Percentiles rank a stretch among this genome's conserved stretches.
These are phyloP conservation scores for Drosophila mettleri DNA, from an alignment of 2,888 invertebrate genomes.

Conservation along the genomic window DNA sequence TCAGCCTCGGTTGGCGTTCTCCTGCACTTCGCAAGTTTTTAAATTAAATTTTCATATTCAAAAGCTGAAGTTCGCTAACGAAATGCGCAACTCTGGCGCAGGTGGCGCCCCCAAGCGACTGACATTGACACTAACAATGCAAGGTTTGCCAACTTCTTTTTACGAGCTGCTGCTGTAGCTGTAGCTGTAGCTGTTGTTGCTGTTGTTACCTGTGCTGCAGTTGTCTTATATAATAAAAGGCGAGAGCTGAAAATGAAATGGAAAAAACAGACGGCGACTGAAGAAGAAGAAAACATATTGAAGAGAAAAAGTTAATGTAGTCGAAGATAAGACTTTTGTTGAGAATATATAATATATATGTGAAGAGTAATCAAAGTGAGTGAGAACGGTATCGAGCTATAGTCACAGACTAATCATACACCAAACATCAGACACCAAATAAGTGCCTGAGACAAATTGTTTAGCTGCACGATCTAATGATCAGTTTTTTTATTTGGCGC, in stretches of 20 bases:
- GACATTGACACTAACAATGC: slow-evolving; percentile 67
- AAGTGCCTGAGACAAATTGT: too few relatives aligned
- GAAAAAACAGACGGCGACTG: slow-evolving; percentile 2
- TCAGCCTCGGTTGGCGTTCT: too few relatives aligned
- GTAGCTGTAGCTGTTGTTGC: slow-evolving; percentile 16
- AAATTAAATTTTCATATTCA: slow-evolving; percentile 72
- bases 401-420: too few relatives aligned
- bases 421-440: too few relatives aligned
- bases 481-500: too few relatives aligned
- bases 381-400: background rate
- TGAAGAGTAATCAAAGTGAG: background rate
- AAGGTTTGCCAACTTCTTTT: slow-evolving; percentile 52
- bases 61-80: slow-evolving; percentile 18
- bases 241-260: slow-evolving; percentile 17
- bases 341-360: background rate
- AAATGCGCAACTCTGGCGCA: slow-evolving; percentile 41
- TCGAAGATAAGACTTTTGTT: background rate
- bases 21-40: slow-evolving; percentile 50
- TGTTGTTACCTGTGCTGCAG: slow-evolving; percentile 16
- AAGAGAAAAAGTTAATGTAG: background rate
- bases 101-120: slow-evolving; percentile 61
- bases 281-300: background rate
- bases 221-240: slow-evolving; percentile 47
- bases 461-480: too few relatives aligned
- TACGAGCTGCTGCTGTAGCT: slow-evolving; percentile 24